A percentile compares a stretch with the other conserved stretches of the same genome.
phyloP scores from a whole-genome alignment of 53 echinoderm and acorn worm species.

The Echinometra lucunter region DNA sequence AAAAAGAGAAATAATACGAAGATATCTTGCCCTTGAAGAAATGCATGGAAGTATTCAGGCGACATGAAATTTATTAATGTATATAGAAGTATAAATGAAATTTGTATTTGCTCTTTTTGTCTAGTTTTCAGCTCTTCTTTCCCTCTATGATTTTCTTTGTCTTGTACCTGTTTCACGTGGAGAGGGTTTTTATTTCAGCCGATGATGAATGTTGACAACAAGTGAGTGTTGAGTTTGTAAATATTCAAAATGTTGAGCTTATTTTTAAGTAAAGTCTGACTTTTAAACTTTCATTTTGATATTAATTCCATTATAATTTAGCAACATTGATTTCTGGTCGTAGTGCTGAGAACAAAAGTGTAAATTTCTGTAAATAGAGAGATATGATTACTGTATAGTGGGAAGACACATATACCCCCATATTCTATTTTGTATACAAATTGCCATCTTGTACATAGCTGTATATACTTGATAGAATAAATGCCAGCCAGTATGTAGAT shows the following conservation, averaged over 20 bases:
- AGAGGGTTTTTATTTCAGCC: background rate
- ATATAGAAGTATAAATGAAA: background rate
- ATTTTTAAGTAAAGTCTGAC: background rate
- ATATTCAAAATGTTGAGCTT: background rate
- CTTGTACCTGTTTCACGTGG: background rate
- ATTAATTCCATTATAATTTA: background rate
- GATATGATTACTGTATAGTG: constrained; percentile 38
- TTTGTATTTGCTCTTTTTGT: background rate
- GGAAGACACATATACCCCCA: background rate
- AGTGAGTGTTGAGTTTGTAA: background rate
- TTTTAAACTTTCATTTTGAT: background rate
- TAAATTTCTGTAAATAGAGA: constrained; percentile 48
- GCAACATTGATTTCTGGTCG: background rate
- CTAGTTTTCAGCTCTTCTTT: background rate
- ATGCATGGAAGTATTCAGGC: background rate
- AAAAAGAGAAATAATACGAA: background rate
- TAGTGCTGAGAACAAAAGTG: background rate
- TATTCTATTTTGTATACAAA: constrained; percentile 69
- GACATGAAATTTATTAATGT: background rate
- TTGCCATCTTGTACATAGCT: constrained; percentile 31
- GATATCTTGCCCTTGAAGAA: background rate
- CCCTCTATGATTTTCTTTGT: background rate
- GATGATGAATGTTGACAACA: background rate
- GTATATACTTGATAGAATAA: constrained; percentile 46
- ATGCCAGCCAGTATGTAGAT: constrained; percentile 34